Conservation (phyloP, 1,140 invertebrate species). For the Scaptomyza pallida region DNA sequence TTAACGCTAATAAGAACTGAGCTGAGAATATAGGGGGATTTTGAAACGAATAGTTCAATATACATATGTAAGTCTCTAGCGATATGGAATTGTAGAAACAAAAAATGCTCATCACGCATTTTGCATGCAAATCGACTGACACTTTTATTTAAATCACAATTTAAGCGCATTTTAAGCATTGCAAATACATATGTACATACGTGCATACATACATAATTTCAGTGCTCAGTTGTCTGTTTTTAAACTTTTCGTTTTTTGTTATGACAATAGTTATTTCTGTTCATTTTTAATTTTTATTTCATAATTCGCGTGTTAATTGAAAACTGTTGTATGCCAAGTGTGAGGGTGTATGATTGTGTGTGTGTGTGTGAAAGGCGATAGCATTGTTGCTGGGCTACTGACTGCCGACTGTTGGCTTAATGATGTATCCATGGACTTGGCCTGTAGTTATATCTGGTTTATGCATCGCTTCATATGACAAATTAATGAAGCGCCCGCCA, state of each 20-base stretch:
- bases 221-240: not conserved
- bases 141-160: slow-evolving; percentile 68
- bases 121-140: slow-evolving; percentile 29
- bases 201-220: slow-evolving; percentile 43
- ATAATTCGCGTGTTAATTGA: slow-evolving; percentile 66
- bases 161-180: slow-evolving; percentile 45
- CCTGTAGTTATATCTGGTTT: slow-evolving; percentile 35
- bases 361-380: slow-evolving; percentile 6
- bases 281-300: slow-evolving; percentile 1
- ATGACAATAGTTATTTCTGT: not conserved
- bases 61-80: not conserved
- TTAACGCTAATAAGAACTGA: no score
- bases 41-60: no score
- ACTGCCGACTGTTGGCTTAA: slow-evolving; percentile 33
- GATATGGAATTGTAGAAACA: slow-evolving; percentile 1
- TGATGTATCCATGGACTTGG: slow-evolving; percentile 44
- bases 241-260: not conserved
- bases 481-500: slow-evolving; percentile 68
- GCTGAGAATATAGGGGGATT: no score
- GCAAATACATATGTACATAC: slow-evolving; percentile 3
- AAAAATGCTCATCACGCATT: slow-evolving; percentile 35
- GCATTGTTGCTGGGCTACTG: not conserved
- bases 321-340: slow-evolving; percentile 52
- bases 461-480: slow-evolving; percentile 75
- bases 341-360: slow-evolving; percentile 11